Base-by-base conservation (phyloP, 2,113 vertebrate genomes). In the Nannospalax galili region DNA sequence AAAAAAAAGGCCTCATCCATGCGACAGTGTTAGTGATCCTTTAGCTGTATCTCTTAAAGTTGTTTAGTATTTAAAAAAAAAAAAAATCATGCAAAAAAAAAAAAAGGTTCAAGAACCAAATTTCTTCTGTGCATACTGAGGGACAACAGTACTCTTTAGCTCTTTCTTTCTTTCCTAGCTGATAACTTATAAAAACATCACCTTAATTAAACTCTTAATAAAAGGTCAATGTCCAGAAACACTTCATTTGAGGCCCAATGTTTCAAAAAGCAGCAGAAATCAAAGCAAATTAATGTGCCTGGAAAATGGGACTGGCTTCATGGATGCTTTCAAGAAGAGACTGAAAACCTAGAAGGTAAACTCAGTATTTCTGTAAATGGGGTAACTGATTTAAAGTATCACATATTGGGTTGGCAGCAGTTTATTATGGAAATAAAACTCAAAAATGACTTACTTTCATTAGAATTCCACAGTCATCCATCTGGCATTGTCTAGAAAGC, bases 401-500 rank as follows among this genome's bases (percentile, higher is more conserved):
- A 1, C 24, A 20, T 17, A 19, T 30, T 16, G 45, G 30, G 64
- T 8, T 22, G 30, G 19, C 8, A 72, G 58, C 19, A 48, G 11
- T 56, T 67, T 77, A 28, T 32, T 73, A 52, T 60, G 17, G 45
- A 64, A 77, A 75, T 78, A 67, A 81, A 78, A 58, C 72, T 75
- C 14, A 9, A 79, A 84, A 69, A 69, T 56, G 73, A 84, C 96
- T 96, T 97, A 99, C 99, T 98, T 99, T 99, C 72, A 98, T 92
- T 72, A 99, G 98, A 75, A 99, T 99, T 60, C 99, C 99, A 84
- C 98, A 99, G 92, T 98, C 99, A 91, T 99, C 99, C 97, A 99
- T 98, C 94, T 99, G 99, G 98, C 99, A 99, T 91, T 99, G 99
- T 52, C 98, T 98, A 97, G 99, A 99, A 77, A 99, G 99, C 64